phyloP scores from a whole-genome alignment of 2,888 invertebrate genomes.

The Pseudococcus longispinus region DNA sequence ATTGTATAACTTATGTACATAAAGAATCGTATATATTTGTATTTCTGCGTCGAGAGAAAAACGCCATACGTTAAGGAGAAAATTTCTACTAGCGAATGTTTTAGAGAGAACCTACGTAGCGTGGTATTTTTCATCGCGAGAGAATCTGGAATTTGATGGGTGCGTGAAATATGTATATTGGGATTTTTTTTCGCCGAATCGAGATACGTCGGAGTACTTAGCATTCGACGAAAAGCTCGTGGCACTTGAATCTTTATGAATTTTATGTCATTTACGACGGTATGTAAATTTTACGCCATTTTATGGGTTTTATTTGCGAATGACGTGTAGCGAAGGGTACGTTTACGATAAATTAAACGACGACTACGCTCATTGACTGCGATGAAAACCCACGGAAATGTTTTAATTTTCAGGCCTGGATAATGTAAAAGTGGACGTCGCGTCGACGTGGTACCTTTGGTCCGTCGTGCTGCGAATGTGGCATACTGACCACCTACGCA shows the following conservation, averaged over 20 bases:
- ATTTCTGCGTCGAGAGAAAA: not conserved
- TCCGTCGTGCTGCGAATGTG: not conserved
- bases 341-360: not conserved
- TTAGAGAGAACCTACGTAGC: too few species aligned
- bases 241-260: not conserved
- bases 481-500: not conserved
- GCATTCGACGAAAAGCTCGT: too few species aligned
- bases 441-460: not conserved
- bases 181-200: too few species aligned
- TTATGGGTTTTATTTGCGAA: not conserved
- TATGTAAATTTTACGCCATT: not conserved
- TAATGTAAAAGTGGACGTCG: not conserved
- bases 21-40: not conserved
- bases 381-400: slow-evolving; percentile 9
- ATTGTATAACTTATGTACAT: not conserved
- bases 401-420: not conserved
- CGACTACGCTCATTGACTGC: not conserved
- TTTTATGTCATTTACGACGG: not conserved
- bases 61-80: not conserved
- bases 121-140: not conserved
- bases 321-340: not conserved
- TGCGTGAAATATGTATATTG: not conserved
- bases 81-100: not conserved
- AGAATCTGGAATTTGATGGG: not conserved
- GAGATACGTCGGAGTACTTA: too few species aligned